Evolutionary conservation across 1,140 invertebrate species (phyloP).

Genomic region (Drosophila mojavensis): DNA sequence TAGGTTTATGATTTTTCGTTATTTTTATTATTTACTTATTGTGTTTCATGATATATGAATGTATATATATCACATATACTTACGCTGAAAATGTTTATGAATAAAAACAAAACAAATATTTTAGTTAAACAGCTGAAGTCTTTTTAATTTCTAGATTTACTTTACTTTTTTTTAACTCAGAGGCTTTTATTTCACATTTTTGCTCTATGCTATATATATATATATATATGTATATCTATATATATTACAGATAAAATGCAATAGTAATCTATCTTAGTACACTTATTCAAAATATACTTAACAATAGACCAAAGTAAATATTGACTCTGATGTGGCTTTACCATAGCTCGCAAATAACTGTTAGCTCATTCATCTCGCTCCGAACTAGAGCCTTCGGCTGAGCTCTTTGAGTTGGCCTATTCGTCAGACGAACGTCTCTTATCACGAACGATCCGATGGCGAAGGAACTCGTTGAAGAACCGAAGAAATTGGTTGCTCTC

Average conservation of each 20-base stretch:
- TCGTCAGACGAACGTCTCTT: no score
- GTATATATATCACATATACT: slow-evolving; percentile 61
- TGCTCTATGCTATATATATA: slow-evolving; percentile 56
- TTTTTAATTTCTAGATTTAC: slow-evolving; percentile 21
- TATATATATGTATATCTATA: slow-evolving; percentile 63
- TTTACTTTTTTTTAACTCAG: slow-evolving; percentile 27
- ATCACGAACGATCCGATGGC: no score
- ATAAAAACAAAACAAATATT: slow-evolving; percentile 69
- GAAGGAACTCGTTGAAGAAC: no score
- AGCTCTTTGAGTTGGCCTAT: no score
- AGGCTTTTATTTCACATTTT: slow-evolving; percentile 57
- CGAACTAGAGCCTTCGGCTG: no score
- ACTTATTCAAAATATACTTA: slow-evolving; percentile 51
- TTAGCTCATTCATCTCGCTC: no score
- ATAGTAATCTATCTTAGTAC: slow-evolving; percentile 64
- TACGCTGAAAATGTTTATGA: slow-evolving; percentile 79
- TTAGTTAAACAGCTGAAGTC: slow-evolving; percentile 64
- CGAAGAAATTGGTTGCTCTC: no score
- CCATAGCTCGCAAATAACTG: no score
- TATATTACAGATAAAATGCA: slow-evolving; percentile 61
- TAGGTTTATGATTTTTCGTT: slow-evolving; percentile 79
- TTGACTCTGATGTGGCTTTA: slow-evolving; percentile 52
- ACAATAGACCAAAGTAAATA: slow-evolving; percentile 83
- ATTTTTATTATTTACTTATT: slow-evolving; percentile 79
- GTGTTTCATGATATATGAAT: slow-evolving; percentile 66